Percentiles rank a stretch among this genome's conserved stretches.
Evolutionary conservation across 2,797 vertebrate genomes (phyloP).

Genomic region (Nyctibius grandis): DNA sequence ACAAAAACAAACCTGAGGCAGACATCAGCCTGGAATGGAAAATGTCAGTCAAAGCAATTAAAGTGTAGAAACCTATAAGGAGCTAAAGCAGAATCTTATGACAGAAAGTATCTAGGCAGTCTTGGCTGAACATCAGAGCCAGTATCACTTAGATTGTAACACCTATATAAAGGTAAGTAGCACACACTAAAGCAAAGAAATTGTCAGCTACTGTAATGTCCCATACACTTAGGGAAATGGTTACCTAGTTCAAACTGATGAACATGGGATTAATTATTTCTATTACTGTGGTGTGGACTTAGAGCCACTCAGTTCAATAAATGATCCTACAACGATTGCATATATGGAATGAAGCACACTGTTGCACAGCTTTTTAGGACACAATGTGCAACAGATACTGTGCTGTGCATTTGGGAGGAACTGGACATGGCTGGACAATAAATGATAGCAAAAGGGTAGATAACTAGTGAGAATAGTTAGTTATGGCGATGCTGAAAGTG

Average conservation of each 20-base stretch:
- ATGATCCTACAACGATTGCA: accelerated
- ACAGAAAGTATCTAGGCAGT: not conserved
- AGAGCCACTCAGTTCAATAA: not conserved
- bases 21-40: not conserved
- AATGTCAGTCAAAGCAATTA: constrained; percentile 1
- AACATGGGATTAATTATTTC: not conserved
- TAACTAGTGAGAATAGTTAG: not conserved
- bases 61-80: not conserved
- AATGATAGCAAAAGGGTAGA: not conserved
- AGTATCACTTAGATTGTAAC: not conserved
- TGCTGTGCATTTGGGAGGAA: not conserved
- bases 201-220: not conserved
- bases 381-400: not conserved
- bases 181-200: not conserved
- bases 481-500: not conserved
- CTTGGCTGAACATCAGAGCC: not conserved
- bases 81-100: not conserved
- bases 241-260: not conserved
- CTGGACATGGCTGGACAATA: not conserved
- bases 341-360: not conserved
- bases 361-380: not conserved
- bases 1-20: not conserved
- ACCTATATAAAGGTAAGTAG: not conserved
- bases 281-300: not conserved
- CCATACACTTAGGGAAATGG: not conserved